Evolutionary conservation across 2,888 invertebrate genomes (phyloP), one percentile per base, ranked within the genome.

Genomic region (Drosophila setosimentum): DNA sequence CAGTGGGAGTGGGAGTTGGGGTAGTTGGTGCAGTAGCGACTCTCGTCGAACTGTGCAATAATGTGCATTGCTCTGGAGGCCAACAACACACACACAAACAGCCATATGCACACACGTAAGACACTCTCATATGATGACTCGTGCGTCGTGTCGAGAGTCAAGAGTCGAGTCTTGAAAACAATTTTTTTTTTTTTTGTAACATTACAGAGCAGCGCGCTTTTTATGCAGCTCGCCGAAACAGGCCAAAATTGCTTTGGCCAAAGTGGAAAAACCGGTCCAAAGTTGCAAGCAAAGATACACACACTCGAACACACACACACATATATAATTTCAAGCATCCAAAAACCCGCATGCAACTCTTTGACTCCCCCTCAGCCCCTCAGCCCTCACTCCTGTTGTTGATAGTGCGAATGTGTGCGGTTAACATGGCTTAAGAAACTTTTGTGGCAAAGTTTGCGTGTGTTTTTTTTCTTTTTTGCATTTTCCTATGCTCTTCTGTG

Each of bases 381-480:
- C 42, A 11, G 0, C 11, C 4, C 16, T 3, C 54, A 49, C 32
- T 45, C 29, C 42, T 69, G 58, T 45, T 65, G 82, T 42, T 77
- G 83, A 80, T 80, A 74, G 85, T 86, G 90, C 60, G 77, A 86
- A 75, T 90, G 89, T 87, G 89, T 90, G 91, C 66, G 87, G 89
- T 89, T 87, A 89, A 87, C 87, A 87, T 87, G 87, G 85, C 91
- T 90, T 89, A 87, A 87, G 91, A 90, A 87, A 90, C 91, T 87
- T 87, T 87, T 79, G 81, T 68, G 50, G 49, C 10, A 32, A 78
- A 76, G 67, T 50, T 62, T 78, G 62, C 51, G n/a, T 55, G 2
- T n/a, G n/a, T n/a, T 27, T 2, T 42, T 4, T 51, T 16, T 29
- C 29, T 60, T 37, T 24, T 40, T 40, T 32, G n/a, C 6, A 11